Percentiles rank a stretch among this genome's conserved stretches.
phyloP scores from a whole-genome alignment of 2,113 vertebrate genomes.

The Ancistrus triradiatus region DNA sequence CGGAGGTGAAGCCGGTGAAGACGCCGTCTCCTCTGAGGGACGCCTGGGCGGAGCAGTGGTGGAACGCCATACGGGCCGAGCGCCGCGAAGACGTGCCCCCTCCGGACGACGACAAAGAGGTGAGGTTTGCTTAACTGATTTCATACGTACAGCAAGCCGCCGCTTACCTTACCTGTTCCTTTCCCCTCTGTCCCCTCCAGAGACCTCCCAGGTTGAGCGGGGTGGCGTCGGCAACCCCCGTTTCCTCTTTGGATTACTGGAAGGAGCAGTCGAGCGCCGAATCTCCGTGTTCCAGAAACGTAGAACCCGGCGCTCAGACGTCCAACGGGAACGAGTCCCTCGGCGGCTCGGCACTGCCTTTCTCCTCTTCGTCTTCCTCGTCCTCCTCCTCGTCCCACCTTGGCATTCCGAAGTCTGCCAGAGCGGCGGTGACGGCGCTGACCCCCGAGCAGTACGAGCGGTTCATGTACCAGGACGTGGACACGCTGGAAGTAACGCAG shows the following conservation, averaged over 20 bases:
- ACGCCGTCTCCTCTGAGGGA: constrained; percentile 71
- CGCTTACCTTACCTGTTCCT: too few relatives aligned
- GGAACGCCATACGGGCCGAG: constrained; percentile 75
- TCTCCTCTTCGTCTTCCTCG: background rate
- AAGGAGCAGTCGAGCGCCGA: constrained; percentile 82
- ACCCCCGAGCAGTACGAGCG: constrained; percentile 89
- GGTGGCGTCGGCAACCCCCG: constrained; percentile 49
- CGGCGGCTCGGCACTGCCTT: constrained; percentile 74
- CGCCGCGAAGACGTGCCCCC: constrained; percentile 65
- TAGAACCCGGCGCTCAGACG: constrained; percentile 77
- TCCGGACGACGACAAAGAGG: constrained; percentile 71
- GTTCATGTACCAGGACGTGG: constrained; percentile 92
- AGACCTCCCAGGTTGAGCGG: constrained; percentile 41
- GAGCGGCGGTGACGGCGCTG: constrained; percentile 78
- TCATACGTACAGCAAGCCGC: too few relatives aligned
- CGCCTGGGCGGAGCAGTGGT: constrained; percentile 86
- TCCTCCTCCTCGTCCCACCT: constrained; percentile 78
- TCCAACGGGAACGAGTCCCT: constrained; percentile 80
- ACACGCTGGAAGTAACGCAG: constrained; percentile 85
- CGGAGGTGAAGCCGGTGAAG: constrained; percentile 74
- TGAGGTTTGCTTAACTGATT: constrained; percentile 2
- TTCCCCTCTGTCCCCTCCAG: constrained; percentile 14
- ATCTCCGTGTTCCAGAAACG: constrained; percentile 81
- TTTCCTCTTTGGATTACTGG: constrained; percentile 79
- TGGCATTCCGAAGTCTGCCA: constrained; percentile 75